Base-by-base conservation (phyloP, 2,797 vertebrate species). In the Sciurus carolinensis region DNA sequence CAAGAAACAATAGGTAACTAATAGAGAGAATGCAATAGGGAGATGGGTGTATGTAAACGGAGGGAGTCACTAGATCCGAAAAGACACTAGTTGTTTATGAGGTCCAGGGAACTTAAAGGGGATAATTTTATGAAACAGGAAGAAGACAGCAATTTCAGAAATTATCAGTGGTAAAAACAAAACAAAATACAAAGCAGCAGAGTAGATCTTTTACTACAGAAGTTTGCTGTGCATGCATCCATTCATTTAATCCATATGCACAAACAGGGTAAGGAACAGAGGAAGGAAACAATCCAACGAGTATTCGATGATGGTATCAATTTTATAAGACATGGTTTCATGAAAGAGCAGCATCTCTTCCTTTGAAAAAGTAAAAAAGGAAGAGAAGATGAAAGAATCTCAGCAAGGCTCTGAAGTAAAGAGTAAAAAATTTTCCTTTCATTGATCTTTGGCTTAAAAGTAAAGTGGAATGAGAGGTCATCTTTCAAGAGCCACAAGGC, bases 111-210 rank as follows among this genome's bases (percentile, higher is more conserved):
- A 73, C 54, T 57, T 79, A 86, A 77, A 72, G 3, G 57, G 47
- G 50, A 0, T 66, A 20, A 77, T 18, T 92, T 66, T 79, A 52
- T 81, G 26, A 83, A 79, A 30, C 1, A 52, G 5, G 50, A 87
- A 24, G 44, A 80, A 79, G 36, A 69, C 71, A 92, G 33, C 30
- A 90, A 75, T 87, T 83, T 90, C 42, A 73, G 44, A 71, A 87
- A 97, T 73, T 42, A 1, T 67, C 44, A 52, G 4, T 62, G 18
- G 10, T n/a, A 42, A 8, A 15, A 47, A 54, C 26, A 76, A 75
- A 64, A 9, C 20, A n/a, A 89, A 87, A 12, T 2, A 44, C 39
- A 18, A 83, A 50, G 26, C 79, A 52, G 30, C 10, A 36, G 14
- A 80, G 30, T 86, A 39, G 22, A 42, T 28, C 42, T 79, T 90